Evolutionary conservation across 2,888 invertebrate species (phyloP), one percentile per base, ranked within the genome.

Genomic region (Melangyna quadrimaculata): DNA sequence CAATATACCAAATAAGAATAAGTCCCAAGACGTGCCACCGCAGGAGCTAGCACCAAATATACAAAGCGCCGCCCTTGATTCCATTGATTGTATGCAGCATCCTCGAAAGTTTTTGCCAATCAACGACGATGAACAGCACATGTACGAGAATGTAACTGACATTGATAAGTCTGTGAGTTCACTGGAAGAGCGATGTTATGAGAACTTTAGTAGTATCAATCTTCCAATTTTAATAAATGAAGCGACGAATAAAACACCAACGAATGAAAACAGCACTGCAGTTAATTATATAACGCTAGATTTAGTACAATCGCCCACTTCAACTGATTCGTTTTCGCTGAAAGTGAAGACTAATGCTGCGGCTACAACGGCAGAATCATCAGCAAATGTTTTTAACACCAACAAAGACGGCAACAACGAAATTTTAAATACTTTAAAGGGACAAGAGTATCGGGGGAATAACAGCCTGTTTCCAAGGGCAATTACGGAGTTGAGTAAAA

Each of bases 211-310:
- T 75, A 89, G 90, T 9, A 87, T 90, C 55, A 90, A 90, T 29
- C 67, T 91, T 59, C 90, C 90, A 24, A 61, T 88, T 19, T 69
- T 88, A 3, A 71, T 88, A n/a, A 81, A 59, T 37, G 81, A 86
- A 45, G 67, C 73, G 61, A 72, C 73, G 35, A 53, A 9, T 1
- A 83, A 86, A 70, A 73, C 81, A 29, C 43, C 72, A 57, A 63
- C 63, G 51, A 77, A 77, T 40, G 61, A 88, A 59, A 81, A 65
- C 14, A 63, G 70, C 22, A 82, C 88, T 29, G 88, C 87, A 37
- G 91, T 92, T 1, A 92, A 92, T 88, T 92, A 92, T 59, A 92
- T 92, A 67, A 90, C 92, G 1, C 87, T 92, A 1, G 92, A 92
- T 86, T 79, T 92, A 27, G 91, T 92, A 88, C 92, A 92, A 37